These are phyloP conservation scores for Chloroceryle amazona DNA, from an alignment of 2,797 vertebrate species.

Conservation along the genomic window DNA sequence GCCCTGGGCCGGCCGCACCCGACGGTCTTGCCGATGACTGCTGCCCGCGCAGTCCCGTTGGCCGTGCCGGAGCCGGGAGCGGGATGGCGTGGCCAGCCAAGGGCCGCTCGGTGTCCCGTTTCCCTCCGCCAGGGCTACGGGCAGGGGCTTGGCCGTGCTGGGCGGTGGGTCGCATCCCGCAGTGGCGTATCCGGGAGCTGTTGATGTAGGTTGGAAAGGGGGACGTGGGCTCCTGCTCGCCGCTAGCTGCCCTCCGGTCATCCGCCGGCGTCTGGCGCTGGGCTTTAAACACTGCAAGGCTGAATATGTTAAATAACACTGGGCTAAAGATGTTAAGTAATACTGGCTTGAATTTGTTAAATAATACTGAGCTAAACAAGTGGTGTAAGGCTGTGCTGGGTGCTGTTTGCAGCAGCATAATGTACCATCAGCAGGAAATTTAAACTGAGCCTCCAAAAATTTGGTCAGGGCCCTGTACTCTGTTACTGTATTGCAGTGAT, in stretches of 20 bases:
- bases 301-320: neutral
- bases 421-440: neutral
- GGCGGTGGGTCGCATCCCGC: neutral
- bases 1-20: neutral
- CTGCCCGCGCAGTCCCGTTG: neutral
- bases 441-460: neutral
- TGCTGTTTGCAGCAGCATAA: neutral
- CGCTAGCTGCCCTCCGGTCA: neutral
- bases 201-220: neutral
- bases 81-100: neutral
- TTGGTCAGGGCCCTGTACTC: neutral
- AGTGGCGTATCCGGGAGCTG: neutral
- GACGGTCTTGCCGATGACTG: too few relatives aligned
- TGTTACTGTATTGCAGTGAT: neutral
- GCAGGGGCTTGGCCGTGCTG: neutral
- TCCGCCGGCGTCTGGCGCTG: neutral
- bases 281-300: neutral
- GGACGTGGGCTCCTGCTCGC: neutral
- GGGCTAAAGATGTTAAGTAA: neutral
- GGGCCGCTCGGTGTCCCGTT: neutral
- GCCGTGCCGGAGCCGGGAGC: neutral
- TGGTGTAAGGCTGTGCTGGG: neutral
- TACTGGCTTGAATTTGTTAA: neutral
- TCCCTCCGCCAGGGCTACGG: neutral
- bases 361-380: neutral